phyloP scores from a whole-genome alignment of 2,888 invertebrate genomes.

The Charanyca ferruginea region DNA sequence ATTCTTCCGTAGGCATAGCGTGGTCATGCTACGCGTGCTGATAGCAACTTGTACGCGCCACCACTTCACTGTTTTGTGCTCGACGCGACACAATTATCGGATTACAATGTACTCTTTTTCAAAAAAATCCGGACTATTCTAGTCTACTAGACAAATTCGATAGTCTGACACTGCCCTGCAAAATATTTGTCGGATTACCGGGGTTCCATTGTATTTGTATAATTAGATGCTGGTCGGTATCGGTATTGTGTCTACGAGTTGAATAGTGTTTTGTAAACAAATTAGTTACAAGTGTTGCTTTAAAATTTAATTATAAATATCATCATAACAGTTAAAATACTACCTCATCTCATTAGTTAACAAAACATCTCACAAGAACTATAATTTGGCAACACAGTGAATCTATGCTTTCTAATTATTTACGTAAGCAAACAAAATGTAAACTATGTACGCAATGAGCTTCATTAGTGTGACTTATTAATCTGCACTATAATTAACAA shows the following conservation, averaged over 20 bases:
- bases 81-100: too few species aligned
- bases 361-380: conserved; percentile 10
- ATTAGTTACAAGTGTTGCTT: background rate
- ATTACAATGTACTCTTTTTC: too few species aligned
- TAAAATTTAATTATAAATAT: background rate
- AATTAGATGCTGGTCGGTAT: conserved; percentile 2
- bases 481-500: conserved; percentile 56
- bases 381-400: conserved; percentile 15
- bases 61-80: too few species aligned
- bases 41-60: too few species aligned
- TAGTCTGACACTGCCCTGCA: too few species aligned
- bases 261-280: conserved; percentile 13
- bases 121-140: too few species aligned
- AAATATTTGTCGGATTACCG: too few species aligned
- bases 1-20: too few species aligned
- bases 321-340: too few species aligned
- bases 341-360: conserved; percentile 7
- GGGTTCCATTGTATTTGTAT: too few species aligned
- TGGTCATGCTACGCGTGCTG: too few species aligned
- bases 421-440: conserved; percentile 45
- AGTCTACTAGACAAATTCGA: too few species aligned
- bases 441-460: conserved; percentile 33
- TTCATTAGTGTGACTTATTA: conserved; percentile 56
- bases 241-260: background rate
- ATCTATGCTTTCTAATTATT: conserved; percentile 51